Evolutionary conservation across 2,113 vertebrate species (phyloP).

Genomic region (Porphyrio hochstetteri): DNA sequence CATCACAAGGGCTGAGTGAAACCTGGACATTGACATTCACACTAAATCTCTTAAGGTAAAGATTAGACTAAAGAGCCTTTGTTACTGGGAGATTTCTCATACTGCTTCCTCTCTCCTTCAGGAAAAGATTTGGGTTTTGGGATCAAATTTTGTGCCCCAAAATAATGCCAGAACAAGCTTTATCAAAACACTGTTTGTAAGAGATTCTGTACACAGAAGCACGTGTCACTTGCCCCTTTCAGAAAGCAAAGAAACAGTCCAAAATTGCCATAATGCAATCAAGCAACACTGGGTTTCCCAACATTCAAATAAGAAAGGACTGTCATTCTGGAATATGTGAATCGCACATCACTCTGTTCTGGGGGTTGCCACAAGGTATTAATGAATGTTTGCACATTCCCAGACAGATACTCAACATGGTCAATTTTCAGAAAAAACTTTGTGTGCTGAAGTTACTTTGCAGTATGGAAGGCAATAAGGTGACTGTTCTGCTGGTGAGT

Average conservation of each 20-base stretch:
- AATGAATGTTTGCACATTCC: not conserved
- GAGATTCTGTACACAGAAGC: not conserved
- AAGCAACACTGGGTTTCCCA: not conserved
- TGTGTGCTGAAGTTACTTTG: not conserved
- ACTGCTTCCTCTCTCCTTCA: not conserved
- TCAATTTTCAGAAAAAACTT: not conserved
- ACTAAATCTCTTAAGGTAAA: not conserved
- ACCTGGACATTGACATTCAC: not conserved
- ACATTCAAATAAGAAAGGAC: not conserved
- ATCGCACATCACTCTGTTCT: not conserved
- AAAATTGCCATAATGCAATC: not conserved
- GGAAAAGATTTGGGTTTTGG: not conserved
- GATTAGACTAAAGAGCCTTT: not conserved
- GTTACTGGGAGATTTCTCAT: not conserved
- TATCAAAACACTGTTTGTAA: not conserved
- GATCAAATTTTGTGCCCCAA: not conserved
- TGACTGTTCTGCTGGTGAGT: not conserved
- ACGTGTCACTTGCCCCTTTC: not conserved
- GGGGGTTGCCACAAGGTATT: not conserved
- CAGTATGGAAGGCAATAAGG: not conserved
- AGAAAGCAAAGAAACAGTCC: not conserved
- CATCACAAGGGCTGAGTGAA: rapidly evolving
- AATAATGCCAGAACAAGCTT: not conserved
- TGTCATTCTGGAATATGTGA: not conserved
- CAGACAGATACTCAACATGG: not conserved